Evolutionary conservation across 2,797 vertebrate species (phyloP).

Genomic region (Astyanax mexicanus): DNA sequence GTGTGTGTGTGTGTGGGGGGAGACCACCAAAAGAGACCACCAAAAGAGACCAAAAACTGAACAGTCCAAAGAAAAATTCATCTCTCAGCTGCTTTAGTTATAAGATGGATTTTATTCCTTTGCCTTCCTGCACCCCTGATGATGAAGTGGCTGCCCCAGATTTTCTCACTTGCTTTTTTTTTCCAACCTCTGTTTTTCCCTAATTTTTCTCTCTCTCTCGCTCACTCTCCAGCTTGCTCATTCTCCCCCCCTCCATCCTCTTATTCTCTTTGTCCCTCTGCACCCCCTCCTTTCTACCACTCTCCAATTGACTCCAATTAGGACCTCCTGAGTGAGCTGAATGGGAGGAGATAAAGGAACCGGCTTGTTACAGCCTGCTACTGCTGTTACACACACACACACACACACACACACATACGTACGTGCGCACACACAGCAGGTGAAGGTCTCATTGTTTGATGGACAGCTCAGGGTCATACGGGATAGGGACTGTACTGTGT

Average conservation of each 20-base stretch:
- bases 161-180: conserved; percentile 30
- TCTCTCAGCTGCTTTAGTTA: conserved; percentile 14
- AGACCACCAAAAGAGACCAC: conserved; percentile 19
- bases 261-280: not conserved
- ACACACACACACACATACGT: not conserved
- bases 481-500: not conserved
- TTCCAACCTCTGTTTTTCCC: not conserved
- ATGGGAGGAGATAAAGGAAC: conserved; percentile 46
- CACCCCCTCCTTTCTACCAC: not conserved
- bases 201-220: conserved; percentile 4
- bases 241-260: conserved; percentile 15
- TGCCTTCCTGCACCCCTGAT: conserved; percentile 21
- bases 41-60: conserved; percentile 30
- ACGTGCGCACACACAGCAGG: conserved; percentile 16
- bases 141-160: conserved; percentile 53
- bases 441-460: conserved; percentile 37
- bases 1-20: conserved; percentile 20
- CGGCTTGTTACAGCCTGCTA: conserved; percentile 45
- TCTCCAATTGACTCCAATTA: conserved; percentile 41
- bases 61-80: conserved; percentile 39
- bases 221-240: not conserved
- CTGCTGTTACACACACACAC: conserved; percentile 10
- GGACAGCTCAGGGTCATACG: conserved; percentile 25
- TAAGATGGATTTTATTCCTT: conserved; percentile 40
- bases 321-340: conserved; percentile 42